Evolutionary conservation across 1,140 invertebrate genomes (phyloP).

Genomic region (Pemphigus obesinymphae): DNA sequence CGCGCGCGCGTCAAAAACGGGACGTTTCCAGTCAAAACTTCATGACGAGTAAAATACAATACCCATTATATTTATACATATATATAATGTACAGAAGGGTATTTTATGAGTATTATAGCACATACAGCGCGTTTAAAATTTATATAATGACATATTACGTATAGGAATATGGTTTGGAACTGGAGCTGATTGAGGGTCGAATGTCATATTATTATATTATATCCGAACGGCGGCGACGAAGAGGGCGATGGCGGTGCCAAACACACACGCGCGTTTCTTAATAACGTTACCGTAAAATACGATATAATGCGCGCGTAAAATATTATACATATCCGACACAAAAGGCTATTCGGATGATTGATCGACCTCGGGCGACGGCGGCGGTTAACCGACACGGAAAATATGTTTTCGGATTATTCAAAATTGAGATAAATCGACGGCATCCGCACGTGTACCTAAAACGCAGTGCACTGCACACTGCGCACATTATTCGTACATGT

Average conservation of each 20-base stretch:
- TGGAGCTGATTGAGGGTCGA: not conserved
- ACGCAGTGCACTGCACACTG: not conserved
- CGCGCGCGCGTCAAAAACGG: not conserved
- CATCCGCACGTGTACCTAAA: not conserved
- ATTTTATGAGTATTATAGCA: not conserved
- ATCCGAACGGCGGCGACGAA: not conserved
- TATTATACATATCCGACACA: slow-evolving; percentile 36
- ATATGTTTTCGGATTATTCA: slow-evolving; percentile 40
- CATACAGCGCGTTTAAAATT: not conserved
- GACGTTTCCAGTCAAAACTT: slow-evolving; percentile 16
- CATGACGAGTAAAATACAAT: not conserved
- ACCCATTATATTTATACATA: not conserved
- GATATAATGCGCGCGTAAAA: slow-evolving; percentile 26
- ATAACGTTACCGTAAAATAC: slow-evolving; percentile 32
- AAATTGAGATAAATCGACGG: slow-evolving; percentile 36
- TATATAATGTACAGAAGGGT: not conserved
- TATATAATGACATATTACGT: not conserved
- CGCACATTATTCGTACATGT: not conserved
- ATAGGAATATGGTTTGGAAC: not conserved
- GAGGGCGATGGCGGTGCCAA: not conserved
- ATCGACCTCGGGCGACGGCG: not conserved
- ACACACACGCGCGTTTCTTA: slow-evolving; percentile 4
- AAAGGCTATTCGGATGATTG: slow-evolving; percentile 40
- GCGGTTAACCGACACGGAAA: slow-evolving; percentile 27
- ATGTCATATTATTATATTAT: no score